Base-by-base conservation (phyloP, 2,888 invertebrate species). In the Campoletis raptor region DNA sequence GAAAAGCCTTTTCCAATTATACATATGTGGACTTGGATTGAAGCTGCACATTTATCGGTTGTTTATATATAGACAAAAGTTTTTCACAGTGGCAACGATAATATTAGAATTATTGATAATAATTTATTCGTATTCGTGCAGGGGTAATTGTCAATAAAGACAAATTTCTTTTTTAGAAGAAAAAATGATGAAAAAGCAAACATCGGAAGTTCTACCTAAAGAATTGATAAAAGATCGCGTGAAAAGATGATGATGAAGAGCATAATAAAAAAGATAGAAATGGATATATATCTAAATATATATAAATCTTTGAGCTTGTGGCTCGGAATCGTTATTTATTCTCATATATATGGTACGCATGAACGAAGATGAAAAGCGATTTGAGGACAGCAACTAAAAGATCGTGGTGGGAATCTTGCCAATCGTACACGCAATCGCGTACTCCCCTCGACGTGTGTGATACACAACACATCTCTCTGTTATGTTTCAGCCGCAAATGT, bases 331-430 rank as follows among this genome's bases (percentile, higher is more conserved):
- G 76, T 45, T 76, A 64, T 64, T 74, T 57, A 57, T 77, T 77
- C 52, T 45, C 30, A 45, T 57, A 12, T 54, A 42, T 54, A 18
- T 66, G 21, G 18, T 52, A 48, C n/a, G 45, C 52, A 70, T 45
- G 64, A 76, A 64, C 54, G 42, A 70, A 79, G 79, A 70, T 61
- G 69, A 70, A 79, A 70, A 79, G 79, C 79, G 70, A 79, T 79
- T 79, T 69, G 69, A 79, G 79, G 45, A 57, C 57, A 79, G 42
- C 45, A 52, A 42, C 57, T 70, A 70, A 45, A 79, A 79, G 79
- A 79, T 79, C 79, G 61, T 30, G 69, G n/a, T 57, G 79, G 70
- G 79, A 79, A 70, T 57, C 6, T 70, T 70, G 79, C 79, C 79
- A 70, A 79, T 77, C 48, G 36, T 77, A 69, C 69, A 57, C 70